Base-by-base conservation (phyloP, 1,140 invertebrate genomes). In the Mesaphorura yosii region DNA sequence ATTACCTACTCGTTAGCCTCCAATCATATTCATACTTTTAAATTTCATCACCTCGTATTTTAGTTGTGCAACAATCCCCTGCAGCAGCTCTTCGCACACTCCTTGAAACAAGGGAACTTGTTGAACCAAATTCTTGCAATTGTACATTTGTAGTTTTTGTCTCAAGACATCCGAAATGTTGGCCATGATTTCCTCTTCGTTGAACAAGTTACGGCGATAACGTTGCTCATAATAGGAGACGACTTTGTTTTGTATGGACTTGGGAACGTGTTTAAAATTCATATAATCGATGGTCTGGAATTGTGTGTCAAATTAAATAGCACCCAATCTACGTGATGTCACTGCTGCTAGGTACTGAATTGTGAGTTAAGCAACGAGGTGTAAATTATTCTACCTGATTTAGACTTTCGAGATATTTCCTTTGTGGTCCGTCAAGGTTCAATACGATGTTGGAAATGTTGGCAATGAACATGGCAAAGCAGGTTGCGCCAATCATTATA, bases 221-320 rank as follows among this genome's bases (percentile, higher is more conserved):
- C 38, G 3, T 28, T 55, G 53, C 25, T 55, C 53, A 42, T 51
- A 55, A 29, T 55, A 55, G 2, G 28, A 15, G 12, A 51, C 20
- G 3, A 55, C 53, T 17, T 48, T 46, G 17, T 28, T n/a, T 31
- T 55, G 53, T 19, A 55, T 28, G 10, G 45, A 37, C 22, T 41
- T 49, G 10, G 53, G 53, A 38, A 55, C 27, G 22, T 55, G 53
- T 34, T 55, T 55, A 31, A 55, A 55, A 23, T 27, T 31, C 53
- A 55, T 49, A 22, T 55, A 55, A 17, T 34, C 46, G 5, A 29
- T 27, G 10, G 37, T 31, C 46, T 25, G 10, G n/a, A 34, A 34
- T 10, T 10, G 10, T 34, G n/a, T 34, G 7, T n/a, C 12, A 48
- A 48, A 48, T 15, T 26, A 7, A 42, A 42, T 12, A 37, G 34